Conservation (phyloP, 2,888 invertebrate species). For the Phragmatobia fuliginosa region DNA sequence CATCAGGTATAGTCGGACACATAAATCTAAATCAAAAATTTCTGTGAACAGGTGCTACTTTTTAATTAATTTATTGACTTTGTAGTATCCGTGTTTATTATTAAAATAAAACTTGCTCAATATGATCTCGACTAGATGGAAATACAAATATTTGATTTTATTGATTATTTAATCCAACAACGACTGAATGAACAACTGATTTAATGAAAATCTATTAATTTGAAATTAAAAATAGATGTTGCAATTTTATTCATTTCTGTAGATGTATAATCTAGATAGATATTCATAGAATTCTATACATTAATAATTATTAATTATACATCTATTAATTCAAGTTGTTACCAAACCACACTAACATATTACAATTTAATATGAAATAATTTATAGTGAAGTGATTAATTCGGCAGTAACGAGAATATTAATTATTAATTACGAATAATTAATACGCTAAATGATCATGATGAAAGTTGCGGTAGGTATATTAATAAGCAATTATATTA, state of each 20-base stretch:
- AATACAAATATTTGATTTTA: too few relatives aligned
- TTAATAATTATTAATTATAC: neutral
- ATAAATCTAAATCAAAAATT: neutral
- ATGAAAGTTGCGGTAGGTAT: neutral
- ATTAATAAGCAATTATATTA: neutral
- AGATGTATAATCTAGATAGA: too few relatives aligned
- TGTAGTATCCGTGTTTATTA: too few relatives aligned
- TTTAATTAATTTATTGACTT: neutral
- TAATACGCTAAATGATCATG: neutral
- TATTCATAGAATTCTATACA: too few relatives aligned
- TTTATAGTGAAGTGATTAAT: neutral
- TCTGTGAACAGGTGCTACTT: neutral
- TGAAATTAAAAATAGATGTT: too few relatives aligned
- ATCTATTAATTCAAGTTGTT: constrained; percentile 8
- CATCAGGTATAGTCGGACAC: too few relatives aligned
- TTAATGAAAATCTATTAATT: too few relatives aligned
- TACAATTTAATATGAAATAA: constrained; percentile 12
- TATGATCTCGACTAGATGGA: neutral
- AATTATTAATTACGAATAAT: constrained; percentile 10
- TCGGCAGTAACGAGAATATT: constrained; percentile 9
- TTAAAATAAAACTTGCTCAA: too few relatives aligned
- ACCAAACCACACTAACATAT: constrained; percentile 4
- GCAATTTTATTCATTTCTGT: too few relatives aligned
- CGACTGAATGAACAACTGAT: too few relatives aligned
- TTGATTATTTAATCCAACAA: too few relatives aligned